Evolutionary conservation across 2,888 invertebrate species (phyloP), one percentile per base, ranked within the genome.

Genomic region (Perithous albicinctus): DNA sequence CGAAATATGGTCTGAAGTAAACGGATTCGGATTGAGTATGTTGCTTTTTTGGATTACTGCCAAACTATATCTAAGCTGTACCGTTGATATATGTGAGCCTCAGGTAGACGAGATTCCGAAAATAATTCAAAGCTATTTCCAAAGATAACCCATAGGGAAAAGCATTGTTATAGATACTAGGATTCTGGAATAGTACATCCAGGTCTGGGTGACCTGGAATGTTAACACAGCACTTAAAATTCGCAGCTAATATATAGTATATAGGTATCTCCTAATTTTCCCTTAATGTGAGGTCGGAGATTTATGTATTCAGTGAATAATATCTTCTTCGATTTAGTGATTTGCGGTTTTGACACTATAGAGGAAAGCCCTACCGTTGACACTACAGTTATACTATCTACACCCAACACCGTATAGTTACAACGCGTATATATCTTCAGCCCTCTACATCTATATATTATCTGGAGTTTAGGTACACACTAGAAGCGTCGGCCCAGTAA

Each of bases 1-100:
- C 59, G 23, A 73, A 80, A 77, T 80, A 80, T 80, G 43, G 69
- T 43, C 70, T 54, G 43, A 54, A 18, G 35, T 8, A 74, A 56
- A 32, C 54, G 20, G 56, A 74, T 69, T 29, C 63, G 61, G 46
- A 78, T 81, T 41, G 56, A 61, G 64, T 74, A 35, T 32, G 70
- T 75, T 78, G n/a, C 41, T 59, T 70, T 75, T 78, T 43, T 23
- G 41, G 78, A 66, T 78, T 75, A 69, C 15, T 43, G 41, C 48
- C 18, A 18, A 41, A 38, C 43, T 32, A 8, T 38, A 64, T 61
- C 38, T 38, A 26, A 32, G 15, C 48, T n/a, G 4, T 41, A 38
- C 32, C 66, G 43, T 41, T 61, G 12, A 32, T 6, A 38, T 23
- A 15, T 38, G n/a, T 23, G 1, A 0, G 7, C 10, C 2, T 7